Percentiles rank a stretch among this genome's conserved stretches.
Conservation (phyloP, 23 tunicate genomes). For the Oikopleura albicans region DNA sequence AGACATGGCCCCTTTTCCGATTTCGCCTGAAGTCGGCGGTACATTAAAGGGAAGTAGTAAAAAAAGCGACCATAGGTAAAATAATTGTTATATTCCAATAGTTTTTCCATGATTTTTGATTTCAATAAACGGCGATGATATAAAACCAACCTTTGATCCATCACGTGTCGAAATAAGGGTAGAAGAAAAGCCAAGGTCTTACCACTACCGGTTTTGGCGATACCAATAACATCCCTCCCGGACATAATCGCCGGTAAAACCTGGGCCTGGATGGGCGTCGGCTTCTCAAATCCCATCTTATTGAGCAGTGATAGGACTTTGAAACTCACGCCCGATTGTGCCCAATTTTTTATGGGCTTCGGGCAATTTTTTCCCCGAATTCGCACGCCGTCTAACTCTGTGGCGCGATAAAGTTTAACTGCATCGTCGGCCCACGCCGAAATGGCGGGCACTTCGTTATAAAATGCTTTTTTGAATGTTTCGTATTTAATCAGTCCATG, state of each 20-base stretch:
- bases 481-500: conserved; percentile 67
- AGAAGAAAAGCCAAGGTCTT: conserved; percentile 84
- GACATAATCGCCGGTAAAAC: conserved; percentile 94
- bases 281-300: conserved; percentile 71
- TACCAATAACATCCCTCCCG: conserved; percentile 80
- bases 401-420: conserved; percentile 44
- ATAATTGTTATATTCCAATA: no score
- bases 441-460: conserved; percentile 78
- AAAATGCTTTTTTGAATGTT: conserved; percentile 50
- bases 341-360: conserved; percentile 78
- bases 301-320: conserved; percentile 53
- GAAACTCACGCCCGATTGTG: conserved; percentile 72
- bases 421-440: conserved; percentile 51
- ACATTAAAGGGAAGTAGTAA: no score
- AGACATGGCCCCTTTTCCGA: no score
- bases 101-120: no score
- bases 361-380: conserved; percentile 91
- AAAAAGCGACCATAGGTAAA: no score
- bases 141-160: conserved; percentile 75
- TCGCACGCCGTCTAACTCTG: conserved; percentile 60
- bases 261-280: conserved; percentile 94
- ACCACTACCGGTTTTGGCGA: conserved; percentile 98
- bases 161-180: conserved; percentile 81
- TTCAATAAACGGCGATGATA: no score
- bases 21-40: no score